phyloP scores from a whole-genome alignment of 2,888 invertebrate species.

The Allygus modestus region DNA sequence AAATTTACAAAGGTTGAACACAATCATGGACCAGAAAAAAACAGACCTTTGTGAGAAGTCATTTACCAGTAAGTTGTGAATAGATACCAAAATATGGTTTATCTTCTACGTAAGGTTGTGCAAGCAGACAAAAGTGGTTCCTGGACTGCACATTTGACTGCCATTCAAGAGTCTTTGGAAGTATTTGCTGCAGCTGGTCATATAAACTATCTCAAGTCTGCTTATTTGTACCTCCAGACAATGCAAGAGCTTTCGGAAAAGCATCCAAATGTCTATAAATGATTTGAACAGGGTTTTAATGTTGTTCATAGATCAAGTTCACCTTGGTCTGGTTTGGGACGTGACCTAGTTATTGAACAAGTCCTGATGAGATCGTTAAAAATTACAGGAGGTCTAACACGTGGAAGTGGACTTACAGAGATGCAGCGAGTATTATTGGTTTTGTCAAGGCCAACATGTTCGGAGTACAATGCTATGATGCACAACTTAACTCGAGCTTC shows the following conservation, averaged over 20 bases:
- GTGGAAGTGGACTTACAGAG: background rate
- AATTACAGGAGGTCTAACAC: background rate
- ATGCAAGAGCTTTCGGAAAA: background rate
- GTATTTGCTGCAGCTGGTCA: background rate
- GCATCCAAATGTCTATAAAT: background rate
- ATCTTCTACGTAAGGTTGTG: background rate
- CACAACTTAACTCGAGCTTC: background rate
- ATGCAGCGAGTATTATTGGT: background rate
- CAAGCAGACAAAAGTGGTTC: background rate
- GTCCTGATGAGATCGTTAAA: background rate
- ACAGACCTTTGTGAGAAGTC: background rate
- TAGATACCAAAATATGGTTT: background rate
- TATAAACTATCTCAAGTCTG: background rate
- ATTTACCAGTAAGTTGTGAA: background rate
- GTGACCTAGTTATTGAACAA: background rate
- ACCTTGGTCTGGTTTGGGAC: background rate
- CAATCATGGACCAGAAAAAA: background rate
- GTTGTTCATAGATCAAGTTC: background rate
- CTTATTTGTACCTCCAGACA: background rate
- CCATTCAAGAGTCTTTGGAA: background rate
- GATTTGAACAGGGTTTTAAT: background rate
- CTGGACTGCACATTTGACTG: background rate
- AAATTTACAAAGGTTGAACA: background rate
- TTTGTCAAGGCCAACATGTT: background rate
- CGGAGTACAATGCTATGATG: background rate